Percentiles rank a stretch among this genome's conserved stretches.
Conservation (phyloP, 2,797 vertebrate species). For the Halcyon badia region DNA sequence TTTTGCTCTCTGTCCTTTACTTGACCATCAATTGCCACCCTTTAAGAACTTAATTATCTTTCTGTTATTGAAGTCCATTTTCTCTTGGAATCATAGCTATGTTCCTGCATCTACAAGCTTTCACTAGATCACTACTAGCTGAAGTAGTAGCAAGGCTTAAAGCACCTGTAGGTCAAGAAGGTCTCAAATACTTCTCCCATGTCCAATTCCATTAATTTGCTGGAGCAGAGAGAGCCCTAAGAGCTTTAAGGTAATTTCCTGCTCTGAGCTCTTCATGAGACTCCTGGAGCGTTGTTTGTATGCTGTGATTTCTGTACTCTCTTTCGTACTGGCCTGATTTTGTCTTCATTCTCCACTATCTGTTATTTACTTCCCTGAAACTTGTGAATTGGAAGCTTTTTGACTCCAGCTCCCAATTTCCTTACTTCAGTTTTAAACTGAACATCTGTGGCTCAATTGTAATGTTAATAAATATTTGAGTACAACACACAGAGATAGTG, state of each 20-base stretch:
- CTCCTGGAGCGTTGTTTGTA: not conserved
- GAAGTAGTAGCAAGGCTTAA: not conserved
- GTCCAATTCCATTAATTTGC: not conserved
- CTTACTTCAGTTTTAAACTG: not conserved
- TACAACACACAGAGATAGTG: not conserved
- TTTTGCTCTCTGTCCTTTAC: not conserved
- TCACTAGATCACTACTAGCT: not conserved
- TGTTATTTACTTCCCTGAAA: not conserved
- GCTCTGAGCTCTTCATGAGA: not conserved
- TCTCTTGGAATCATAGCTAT: not conserved
- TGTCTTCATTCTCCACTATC: not conserved
- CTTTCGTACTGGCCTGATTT: not conserved
- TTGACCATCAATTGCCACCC: not conserved
- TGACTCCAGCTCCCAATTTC: not conserved
- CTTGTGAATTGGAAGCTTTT: not conserved
- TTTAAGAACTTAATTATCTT: not conserved
- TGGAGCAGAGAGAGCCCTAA: not conserved
- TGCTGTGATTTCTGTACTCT: not conserved
- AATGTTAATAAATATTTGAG: constrained; percentile 25
- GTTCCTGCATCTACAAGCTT: not conserved
- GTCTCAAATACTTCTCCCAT: not conserved
- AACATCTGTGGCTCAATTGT: not conserved
- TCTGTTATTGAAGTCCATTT: not conserved
- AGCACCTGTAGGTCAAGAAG: not conserved
- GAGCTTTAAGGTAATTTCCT: not conserved